Base-by-base conservation (phyloP, 2,888 invertebrate genomes). In the Norana najaformis region DNA sequence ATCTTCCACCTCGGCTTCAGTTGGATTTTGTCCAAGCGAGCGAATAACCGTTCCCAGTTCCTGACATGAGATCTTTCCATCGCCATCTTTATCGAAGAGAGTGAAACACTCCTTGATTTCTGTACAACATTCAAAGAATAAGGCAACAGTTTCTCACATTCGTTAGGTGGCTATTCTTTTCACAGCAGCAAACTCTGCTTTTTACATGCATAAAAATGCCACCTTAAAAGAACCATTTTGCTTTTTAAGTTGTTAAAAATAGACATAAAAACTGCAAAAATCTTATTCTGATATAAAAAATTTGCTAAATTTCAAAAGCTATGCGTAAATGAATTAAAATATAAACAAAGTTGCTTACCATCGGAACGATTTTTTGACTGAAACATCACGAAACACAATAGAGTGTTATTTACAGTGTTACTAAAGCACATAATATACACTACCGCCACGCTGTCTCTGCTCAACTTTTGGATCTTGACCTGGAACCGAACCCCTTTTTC, bases 51-150 rank as follows among this genome's bases (percentile, higher is more conserved):
- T 90, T 20, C 91, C 91, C 39, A 91, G 91, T 35, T 91, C 91
- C 41, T 90, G 85, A 35, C 85, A 83, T 4, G 91, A 69, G 30
- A 91, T 91, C 88, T 90, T 88, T n/a, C 91, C 91, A 88, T 91
- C 91, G 20, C 89, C 91, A 88, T 91, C 90, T 69, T 91, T 91
- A 89, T 91, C 91, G 37, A 90, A 91, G 88, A 91, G 89, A n/a
- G 91, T 91, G 89, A 91, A 91, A 69, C 91, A 91, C 85, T 91
- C 91, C 83, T 91, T 91, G 90, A 91, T 89, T 88, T 90, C 91
- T 91, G 39, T 88, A 53, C 30, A 89, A 37, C 37, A 88, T 39
- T 30, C n/a, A 69, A 69, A 30, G n/a, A 69, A 69, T 69, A 30
- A 69, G n/a, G 69, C 69, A 69, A 69, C 69, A n/a, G n/a, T n/a